Evolutionary conservation across 1,140 invertebrate genomes (phyloP), one percentile per base, ranked within the genome.

Genomic region (Euwallacea similis): DNA sequence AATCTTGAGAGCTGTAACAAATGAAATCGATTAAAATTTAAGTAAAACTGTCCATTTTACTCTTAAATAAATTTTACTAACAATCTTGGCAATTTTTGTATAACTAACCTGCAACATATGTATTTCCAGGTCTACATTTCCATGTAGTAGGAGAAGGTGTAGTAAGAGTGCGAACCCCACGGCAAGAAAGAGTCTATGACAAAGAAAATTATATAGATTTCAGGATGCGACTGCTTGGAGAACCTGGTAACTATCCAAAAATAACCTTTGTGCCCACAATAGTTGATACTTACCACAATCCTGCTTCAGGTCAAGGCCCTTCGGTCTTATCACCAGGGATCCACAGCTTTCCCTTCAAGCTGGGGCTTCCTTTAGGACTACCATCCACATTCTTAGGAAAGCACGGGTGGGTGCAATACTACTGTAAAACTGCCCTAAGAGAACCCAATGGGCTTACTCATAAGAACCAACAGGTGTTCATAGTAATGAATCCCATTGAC

Each of bases 181-280:
- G 93, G 7, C 90, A 93, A 78, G 93, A 95, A 74, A 86, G 91
- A 74, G 88, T 93, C 6, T 93, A 91, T 81, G 94, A 97, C 80
- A 91, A 92, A 80, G 95, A 97, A 82, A 96, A 95, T 80, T 97
- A 97, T 80, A 97, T 97, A 74, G 95, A 97, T 82, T 97, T 97
- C 82, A 87, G 95, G 72, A 96, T 97, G 93, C 85, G 93, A 78
- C 84, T 97, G 6, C 85, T 97, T 2, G 95, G 95, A 56, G 94
- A 97, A 85, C 90, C 91, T 85, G 92, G 93, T 93, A 86, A 82
- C n/a, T n/a, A 11, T 15, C 10, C 10, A 61, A 21, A 61, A 61
- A 3, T 61, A 10, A 2, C 11, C 15, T 11, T 50, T 50, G 10
- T 50, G 6, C 10, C 56, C 56, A 15, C 50, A 53, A 53, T n/a